phyloP scores from a whole-genome alignment of 2,797 vertebrate genomes.

The Chaetophractus vellerosus region DNA sequence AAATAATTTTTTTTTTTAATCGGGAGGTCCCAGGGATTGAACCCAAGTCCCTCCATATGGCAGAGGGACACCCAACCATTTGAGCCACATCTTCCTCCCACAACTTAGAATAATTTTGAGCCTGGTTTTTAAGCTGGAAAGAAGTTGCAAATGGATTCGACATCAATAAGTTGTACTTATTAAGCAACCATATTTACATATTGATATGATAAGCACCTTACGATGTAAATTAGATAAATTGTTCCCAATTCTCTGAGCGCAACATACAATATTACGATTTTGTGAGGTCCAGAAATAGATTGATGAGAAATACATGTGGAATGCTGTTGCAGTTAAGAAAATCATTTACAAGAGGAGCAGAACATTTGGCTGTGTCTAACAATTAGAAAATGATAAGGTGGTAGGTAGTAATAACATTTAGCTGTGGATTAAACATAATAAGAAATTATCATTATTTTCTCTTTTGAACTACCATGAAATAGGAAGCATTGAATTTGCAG shows the following conservation, averaged over 20 bases:
- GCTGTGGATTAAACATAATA: slow-evolving; percentile 22
- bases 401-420: not conserved
- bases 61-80: no score
- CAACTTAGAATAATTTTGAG: slow-evolving; percentile 71
- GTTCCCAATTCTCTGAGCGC: slow-evolving; percentile 40
- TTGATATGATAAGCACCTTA: slow-evolving; percentile 72
- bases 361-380: not conserved
- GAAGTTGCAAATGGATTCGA: slow-evolving; percentile 72
- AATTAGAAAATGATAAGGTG: slow-evolving; percentile 37
- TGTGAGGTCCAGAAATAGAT: slow-evolving; percentile 42
- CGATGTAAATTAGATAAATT: slow-evolving; percentile 66
- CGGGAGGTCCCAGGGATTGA: no score
- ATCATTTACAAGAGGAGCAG: not conserved
- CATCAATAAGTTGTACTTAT: slow-evolving; percentile 77
- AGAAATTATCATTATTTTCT: slow-evolving; percentile 10
- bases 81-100: no score
- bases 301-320: not conserved
- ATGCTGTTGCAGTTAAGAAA: slow-evolving; percentile 15
- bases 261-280: slow-evolving; percentile 31
- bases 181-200: slow-evolving; percentile 80
- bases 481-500: slow-evolving; percentile 24
- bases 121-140: slow-evolving; percentile 67
- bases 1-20: slow-evolving; percentile 73
- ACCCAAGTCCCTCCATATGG: no score
- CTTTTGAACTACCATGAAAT: not conserved